These are phyloP conservation scores for Entomobrya multifasciata DNA, from an alignment of 2,888 invertebrate genomes.

Conservation along the genomic window DNA sequence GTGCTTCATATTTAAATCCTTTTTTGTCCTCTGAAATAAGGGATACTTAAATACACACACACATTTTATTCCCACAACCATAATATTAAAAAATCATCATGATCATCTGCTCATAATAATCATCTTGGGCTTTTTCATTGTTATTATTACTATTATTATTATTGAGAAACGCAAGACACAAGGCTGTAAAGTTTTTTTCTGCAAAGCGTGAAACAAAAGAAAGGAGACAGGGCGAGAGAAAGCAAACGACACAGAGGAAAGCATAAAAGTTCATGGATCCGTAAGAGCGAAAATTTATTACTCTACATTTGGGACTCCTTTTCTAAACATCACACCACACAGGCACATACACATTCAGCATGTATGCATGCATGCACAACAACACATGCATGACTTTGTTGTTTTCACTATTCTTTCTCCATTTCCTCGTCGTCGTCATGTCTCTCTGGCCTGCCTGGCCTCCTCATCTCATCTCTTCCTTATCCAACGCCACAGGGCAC, in stretches of 20 bases:
- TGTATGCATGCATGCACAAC: not conserved
- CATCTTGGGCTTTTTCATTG: not conserved
- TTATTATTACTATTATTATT: not conserved
- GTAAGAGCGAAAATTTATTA: constrained; percentile 68
- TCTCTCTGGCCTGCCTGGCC: constrained; percentile 7
- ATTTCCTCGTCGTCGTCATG: not conserved
- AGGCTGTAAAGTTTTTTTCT: constrained; percentile 1
- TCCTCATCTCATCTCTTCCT: not conserved
- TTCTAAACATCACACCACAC: constrained; percentile 21
- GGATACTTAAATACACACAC: not conserved
- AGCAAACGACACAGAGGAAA: constrained; percentile 61
- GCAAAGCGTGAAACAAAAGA: constrained; percentile 13
- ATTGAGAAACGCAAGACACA: not conserved
- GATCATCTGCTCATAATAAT: not conserved
- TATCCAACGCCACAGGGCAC: no score
- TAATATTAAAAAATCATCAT: constrained; percentile 2
- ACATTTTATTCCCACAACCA: not conserved
- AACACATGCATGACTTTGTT: constrained; percentile 48
- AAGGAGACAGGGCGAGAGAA: not conserved
- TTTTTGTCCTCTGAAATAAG: no score
- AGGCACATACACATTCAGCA: not conserved
- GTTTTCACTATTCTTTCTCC: constrained; percentile 13
- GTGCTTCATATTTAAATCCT: no score
- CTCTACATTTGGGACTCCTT: constrained; percentile 63
- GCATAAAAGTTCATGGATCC: constrained; percentile 74